Evolutionary conservation across 2,113 vertebrate genomes (phyloP), one percentile per base, ranked within the genome.

Genomic region (Archilochus colubris): DNA sequence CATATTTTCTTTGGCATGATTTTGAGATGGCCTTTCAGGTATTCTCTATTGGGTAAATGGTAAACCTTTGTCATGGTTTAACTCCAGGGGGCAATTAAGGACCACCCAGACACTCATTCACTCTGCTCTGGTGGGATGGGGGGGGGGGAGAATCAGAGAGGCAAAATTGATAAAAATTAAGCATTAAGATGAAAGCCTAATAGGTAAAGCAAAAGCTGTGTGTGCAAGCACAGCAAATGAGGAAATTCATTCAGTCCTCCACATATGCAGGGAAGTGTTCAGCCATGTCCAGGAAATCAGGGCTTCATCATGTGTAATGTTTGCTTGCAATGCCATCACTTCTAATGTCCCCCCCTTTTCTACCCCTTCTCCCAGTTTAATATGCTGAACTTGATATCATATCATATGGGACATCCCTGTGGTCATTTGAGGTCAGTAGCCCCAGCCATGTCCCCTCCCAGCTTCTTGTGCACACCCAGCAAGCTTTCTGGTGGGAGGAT

Each of bases 1-100:
- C 0, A 2, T 69, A 13, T 75, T 72, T 3, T 3, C 8, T 58
- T 63, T 8, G 7, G n/a, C n/a, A n/a, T n/a, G n/a, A n/a, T 44
- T 89, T 74, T 67, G 48, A 74, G 30, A n/a, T 4, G 55, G 14
- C 5, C 1, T 88, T 87, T 69, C 40, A 46, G 3, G 9, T 10
- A 50, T 11, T 23, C 6, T 72, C 1, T 31, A 5, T 67, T 68
- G 44, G 17, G 25, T 64, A 66, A 85, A 72, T 14, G n/a, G 28
- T 1, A 40, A 10, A 40, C 40, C 3, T 19, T 30, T 57, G 54
- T 57, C 12, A 12, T 57, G 7, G 11, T n/a, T 57, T n/a, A 57
- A 57, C 18, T 30, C 11, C 11, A 13, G 30, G 10, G 20, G 30
- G 30, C 55, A 57, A 31, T 30, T 20, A 31, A 57, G 30, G 18